These are phyloP conservation scores for Sisyra terminalis DNA, from an alignment of 2,888 invertebrate species.

Conservation along the genomic window DNA sequence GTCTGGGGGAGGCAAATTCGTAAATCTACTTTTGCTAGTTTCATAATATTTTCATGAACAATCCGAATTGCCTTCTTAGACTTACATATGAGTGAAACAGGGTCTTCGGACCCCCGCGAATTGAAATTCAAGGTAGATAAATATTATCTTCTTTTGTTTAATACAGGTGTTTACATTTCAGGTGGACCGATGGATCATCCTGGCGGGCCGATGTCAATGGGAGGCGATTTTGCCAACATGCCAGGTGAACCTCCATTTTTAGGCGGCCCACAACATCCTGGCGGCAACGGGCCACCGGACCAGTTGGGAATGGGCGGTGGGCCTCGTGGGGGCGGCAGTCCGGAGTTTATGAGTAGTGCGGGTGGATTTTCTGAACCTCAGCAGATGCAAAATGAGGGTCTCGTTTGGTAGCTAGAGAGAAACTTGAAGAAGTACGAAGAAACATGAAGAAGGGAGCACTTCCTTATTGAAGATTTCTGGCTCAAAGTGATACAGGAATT, in stretches of 20 bases:
- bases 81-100: no score
- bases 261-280: constrained; percentile 27
- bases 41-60: no score
- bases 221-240: constrained; percentile 61
- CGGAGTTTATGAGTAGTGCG: constrained; percentile 47
- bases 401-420: constrained; percentile 50
- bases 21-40: no score
- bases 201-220: constrained; percentile 37
- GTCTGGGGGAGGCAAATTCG: no score
- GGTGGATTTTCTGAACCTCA: constrained; percentile 49
- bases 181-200: constrained; percentile 56
- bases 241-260: constrained; percentile 42
- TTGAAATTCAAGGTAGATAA: no score
- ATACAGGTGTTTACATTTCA: constrained; percentile 19
- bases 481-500: constrained; percentile 2
- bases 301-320: constrained; percentile 36
- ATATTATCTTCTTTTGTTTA: no score
- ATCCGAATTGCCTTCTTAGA: no score
- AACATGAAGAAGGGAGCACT: constrained; percentile 27
- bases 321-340: constrained; percentile 52
- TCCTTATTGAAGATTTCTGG: constrained; percentile 5
- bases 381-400: constrained; percentile 54
- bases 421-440: constrained; percentile 24
- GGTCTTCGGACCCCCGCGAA: no score
- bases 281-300: constrained; percentile 44